Base-by-base conservation (phyloP, 2,797 vertebrate species). In the Periparus ater region DNA sequence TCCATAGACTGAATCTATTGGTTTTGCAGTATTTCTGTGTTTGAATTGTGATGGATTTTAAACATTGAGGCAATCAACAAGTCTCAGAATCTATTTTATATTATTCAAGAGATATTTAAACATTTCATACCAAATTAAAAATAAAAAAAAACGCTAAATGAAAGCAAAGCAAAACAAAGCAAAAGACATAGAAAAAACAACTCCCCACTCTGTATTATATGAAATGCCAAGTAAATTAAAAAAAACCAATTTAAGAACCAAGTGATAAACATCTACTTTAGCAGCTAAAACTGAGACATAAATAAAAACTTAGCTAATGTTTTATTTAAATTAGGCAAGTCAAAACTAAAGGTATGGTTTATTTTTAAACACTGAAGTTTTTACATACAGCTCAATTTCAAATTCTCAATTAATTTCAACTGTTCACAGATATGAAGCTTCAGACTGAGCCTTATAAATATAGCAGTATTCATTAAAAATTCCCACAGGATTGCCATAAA, bases 161-260 rank as follows among this genome's bases (percentile, higher is more conserved):
- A 11, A 61, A 88, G 30, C 1, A 7, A 38, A 4, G 20, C 32
- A 36, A 20, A 42, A 42, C n/a, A 42, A 42, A 17, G 17, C 17
- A 17, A 17, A 22, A 15, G 12, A 38, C 54, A 51, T 9, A 23
- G 2, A 57, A 15, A 27, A 48, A 17, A 8, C 0, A 17, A 5
- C 0, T 10, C 1, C 1, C 4, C 0, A 15, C 6, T 60, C 8
- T 36, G 1, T 21, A 51, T 54, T 62, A 27, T 23, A 53, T 40
- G 22, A 75, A 84, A 55, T 45, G 17, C 1, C 26, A 83, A 54
- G 20, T 65, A 80, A 80, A 84, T 66, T 84, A 21, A 11, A 44
- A 11, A 44, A 85, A 76, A 77, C 0, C 4, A 44, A 10, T 68
- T 85, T 78, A 73, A 86, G n/a, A 86, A 70, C 3, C 10, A 45